Percentiles rank a stretch among this genome's conserved stretches.
These are phyloP conservation scores for Lumbricus terrestris DNA, from an alignment of 2,888 invertebrate genomes.

Conservation along the genomic window DNA sequence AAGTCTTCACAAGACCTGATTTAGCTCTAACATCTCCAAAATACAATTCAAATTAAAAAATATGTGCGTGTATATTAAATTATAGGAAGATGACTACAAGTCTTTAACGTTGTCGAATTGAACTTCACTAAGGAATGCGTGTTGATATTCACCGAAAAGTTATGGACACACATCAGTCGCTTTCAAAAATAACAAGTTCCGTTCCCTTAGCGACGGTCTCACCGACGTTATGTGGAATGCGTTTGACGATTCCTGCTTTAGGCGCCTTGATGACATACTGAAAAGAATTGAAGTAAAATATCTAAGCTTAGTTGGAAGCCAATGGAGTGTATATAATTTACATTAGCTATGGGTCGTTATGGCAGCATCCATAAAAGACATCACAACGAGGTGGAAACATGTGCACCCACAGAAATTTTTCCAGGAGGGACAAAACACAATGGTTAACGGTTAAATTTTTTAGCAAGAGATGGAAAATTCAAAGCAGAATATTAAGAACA, in stretches of 20 bases:
- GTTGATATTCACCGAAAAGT: neutral
- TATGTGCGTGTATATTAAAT: neutral
- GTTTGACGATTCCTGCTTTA: constrained; percentile 73
- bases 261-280: constrained; percentile 83
- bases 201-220: constrained; percentile 76
- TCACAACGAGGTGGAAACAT: too few species aligned
- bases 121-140: neutral
- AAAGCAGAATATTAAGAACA: too few species aligned
- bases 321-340: neutral
- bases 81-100: neutral
- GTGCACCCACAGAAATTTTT: too few species aligned
- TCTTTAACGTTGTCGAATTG: neutral
- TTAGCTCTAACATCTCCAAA: neutral
- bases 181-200: constrained; percentile 52
- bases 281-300: constrained; percentile 43
- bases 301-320: neutral
- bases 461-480: too few species aligned
- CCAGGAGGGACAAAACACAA: too few species aligned
- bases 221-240: constrained; percentile 72
- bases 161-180: constrained; percentile 25
- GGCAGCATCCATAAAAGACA: too few species aligned
- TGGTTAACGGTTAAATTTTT: too few species aligned
- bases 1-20: neutral
- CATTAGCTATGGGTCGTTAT: neutral
- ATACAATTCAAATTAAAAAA: neutral